A percentile compares a stretch with the other conserved stretches of the same genome.
Evolutionary conservation across 2,797 vertebrate species (phyloP).

Genomic region (Sebastes goodei): DNA sequence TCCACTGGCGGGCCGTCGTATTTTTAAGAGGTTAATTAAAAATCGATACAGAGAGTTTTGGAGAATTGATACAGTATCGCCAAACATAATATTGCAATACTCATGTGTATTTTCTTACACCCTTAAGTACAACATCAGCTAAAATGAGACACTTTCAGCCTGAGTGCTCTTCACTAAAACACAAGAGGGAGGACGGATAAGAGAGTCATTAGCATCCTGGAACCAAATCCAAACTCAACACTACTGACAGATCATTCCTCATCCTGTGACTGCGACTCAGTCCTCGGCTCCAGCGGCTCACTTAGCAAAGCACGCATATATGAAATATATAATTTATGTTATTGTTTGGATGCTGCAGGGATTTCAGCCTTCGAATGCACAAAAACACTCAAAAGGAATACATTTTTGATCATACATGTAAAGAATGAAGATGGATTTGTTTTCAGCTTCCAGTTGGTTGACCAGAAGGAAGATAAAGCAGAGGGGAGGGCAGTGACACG

Average conservation of each 20-base stretch:
- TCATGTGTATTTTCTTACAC: no score
- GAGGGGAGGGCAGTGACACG: background rate
- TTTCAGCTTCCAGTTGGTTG: conserved; percentile 28
- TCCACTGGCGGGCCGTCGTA: no score
- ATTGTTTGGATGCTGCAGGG: conserved; percentile 36
- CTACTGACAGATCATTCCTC: conserved; percentile 37
- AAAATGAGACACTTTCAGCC: background rate
- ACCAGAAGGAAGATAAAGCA: background rate
- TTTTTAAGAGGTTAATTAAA: no score
- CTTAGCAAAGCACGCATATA: conserved; percentile 18
- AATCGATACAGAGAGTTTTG: no score
- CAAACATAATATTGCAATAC: no score
- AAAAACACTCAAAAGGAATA: conserved; percentile 34
- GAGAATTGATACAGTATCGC: no score
- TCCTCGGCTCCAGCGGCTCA: conserved; percentile 9
- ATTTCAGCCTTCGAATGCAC: conserved; percentile 20
- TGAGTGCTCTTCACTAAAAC: background rate
- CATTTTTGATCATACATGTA: conserved; percentile 52
- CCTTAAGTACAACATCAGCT: background rate
- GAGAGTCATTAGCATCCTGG: background rate
- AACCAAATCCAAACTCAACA: background rate
- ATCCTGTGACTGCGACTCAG: conserved; percentile 18
- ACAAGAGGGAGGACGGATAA: background rate
- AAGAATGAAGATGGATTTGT: background rate
- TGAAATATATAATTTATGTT: conserved; percentile 61